A percentile compares a stretch with the other conserved stretches of the same genome.
These are phyloP conservation scores for Esperia sulphurella DNA, from an alignment of 2,888 invertebrate genomes.

Conservation along the genomic window DNA sequence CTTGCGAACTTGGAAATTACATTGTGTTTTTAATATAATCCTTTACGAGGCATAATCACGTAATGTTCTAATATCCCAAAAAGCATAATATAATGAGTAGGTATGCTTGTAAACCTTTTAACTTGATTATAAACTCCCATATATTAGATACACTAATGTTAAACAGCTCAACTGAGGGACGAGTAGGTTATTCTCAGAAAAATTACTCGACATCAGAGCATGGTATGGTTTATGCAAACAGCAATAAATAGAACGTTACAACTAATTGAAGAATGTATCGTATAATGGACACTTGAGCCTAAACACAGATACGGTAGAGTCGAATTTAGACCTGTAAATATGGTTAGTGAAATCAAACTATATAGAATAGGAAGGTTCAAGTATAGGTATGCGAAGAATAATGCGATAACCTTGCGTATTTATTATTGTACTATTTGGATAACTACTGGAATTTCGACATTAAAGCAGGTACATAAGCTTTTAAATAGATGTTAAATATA, in stretches of 20 bases:
- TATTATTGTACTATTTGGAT: too few species aligned
- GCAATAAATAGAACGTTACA: conserved; percentile 34
- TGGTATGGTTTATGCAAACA: conserved; percentile 18
- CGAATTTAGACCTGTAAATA: background rate
- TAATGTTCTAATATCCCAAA: too few species aligned
- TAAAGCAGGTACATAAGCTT: too few species aligned
- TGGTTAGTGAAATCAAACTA: background rate
- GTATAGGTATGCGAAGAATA: too few species aligned
- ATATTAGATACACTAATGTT: background rate
- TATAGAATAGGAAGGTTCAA: too few species aligned
- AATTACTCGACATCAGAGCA: background rate
- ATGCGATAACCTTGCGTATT: too few species aligned
- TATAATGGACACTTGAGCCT: conserved; percentile 56
- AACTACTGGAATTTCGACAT: too few species aligned
- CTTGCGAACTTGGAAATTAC: too few species aligned
- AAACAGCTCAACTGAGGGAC: background rate
- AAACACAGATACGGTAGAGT: conserved; percentile 23
- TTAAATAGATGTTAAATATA: too few species aligned
- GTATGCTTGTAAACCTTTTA: background rate
- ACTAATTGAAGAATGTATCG: conserved; percentile 57
- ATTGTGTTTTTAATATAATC: too few species aligned
- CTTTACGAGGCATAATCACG: too few species aligned
- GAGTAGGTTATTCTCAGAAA: background rate
- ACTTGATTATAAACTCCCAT: background rate
- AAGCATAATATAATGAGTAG: background rate